These are phyloP conservation scores for Nycticryphes semicollaris DNA, from an alignment of 2,113 vertebrate species.

Conservation along the genomic window DNA sequence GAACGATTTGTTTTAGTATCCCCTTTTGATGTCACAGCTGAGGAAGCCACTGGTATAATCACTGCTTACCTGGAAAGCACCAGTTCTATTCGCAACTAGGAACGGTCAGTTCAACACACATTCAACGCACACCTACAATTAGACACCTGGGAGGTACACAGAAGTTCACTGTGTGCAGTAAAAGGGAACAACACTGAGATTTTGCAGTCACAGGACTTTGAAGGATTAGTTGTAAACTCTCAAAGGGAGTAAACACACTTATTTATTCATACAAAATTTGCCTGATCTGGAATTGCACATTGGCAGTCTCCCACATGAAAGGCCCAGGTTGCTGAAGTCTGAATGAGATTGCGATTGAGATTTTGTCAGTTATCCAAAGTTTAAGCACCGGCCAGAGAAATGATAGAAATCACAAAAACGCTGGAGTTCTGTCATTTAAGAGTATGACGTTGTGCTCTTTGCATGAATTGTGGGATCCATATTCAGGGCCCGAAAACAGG, in stretches of 20 bases:
- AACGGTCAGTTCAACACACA: not conserved
- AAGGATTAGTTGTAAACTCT: not conserved
- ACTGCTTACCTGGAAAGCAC: not conserved
- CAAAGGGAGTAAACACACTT: not conserved
- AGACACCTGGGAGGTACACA: not conserved
- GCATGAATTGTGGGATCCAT: not conserved
- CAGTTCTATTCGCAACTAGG: not conserved
- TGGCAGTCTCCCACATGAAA: not conserved
- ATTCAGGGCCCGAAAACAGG: not conserved
- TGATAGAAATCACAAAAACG: not conserved
- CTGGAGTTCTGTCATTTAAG: not conserved
- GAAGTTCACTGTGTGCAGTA: not conserved
- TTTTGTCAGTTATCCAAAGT: not conserved
- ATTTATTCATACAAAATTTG: not conserved
- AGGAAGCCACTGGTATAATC: constrained; percentile 3
- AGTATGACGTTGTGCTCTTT: not conserved
- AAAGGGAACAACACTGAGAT: not conserved
- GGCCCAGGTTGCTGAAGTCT: not conserved
- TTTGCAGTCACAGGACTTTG: not conserved
- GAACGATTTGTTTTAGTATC: not conserved
- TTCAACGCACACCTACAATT: not conserved
- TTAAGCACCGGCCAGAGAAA: not conserved
- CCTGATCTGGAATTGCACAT: not conserved
- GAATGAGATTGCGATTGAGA: not conserved
- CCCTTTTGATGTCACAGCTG: not conserved